Conservation (phyloP, 2,797 vertebrate species). For the Antrozous pallidus region DNA sequence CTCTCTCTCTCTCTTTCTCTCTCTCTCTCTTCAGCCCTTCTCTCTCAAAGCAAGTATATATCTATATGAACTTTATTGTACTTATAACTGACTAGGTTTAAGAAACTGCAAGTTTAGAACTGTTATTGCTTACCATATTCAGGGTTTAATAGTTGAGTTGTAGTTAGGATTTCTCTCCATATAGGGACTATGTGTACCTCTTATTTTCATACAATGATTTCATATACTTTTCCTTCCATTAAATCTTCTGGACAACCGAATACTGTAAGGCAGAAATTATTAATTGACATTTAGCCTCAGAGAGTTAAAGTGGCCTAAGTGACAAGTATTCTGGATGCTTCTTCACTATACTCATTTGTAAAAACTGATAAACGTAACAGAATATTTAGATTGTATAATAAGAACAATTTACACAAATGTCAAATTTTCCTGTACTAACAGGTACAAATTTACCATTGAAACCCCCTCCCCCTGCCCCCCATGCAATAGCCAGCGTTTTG, state of each 20-base stretch:
- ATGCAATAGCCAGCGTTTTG: neutral
- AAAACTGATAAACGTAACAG: neutral
- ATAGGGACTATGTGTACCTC: neutral
- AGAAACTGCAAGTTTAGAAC: neutral
- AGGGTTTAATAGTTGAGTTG: neutral
- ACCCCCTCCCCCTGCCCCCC: neutral
- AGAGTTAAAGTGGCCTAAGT: neutral
- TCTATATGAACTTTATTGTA: too few species aligned
- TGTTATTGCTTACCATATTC: neutral
- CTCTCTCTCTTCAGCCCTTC: too few species aligned
- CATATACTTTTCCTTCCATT: neutral
- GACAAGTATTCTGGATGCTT: neutral
- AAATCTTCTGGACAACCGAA: neutral
- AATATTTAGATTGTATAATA: neutral
- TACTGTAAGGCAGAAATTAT: neutral
- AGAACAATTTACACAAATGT: neutral
- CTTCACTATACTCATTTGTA: neutral
- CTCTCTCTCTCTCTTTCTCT: too few species aligned
- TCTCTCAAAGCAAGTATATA: too few species aligned
- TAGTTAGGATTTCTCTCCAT: neutral
- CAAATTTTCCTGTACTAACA: neutral
- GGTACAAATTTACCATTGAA: neutral
- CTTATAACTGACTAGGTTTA: neutral
- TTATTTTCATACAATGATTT: neutral
- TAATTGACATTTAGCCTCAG: neutral